These are phyloP conservation scores for Labeo catla DNA, from an alignment of 2,113 vertebrate genomes.

Conservation along the genomic window DNA sequence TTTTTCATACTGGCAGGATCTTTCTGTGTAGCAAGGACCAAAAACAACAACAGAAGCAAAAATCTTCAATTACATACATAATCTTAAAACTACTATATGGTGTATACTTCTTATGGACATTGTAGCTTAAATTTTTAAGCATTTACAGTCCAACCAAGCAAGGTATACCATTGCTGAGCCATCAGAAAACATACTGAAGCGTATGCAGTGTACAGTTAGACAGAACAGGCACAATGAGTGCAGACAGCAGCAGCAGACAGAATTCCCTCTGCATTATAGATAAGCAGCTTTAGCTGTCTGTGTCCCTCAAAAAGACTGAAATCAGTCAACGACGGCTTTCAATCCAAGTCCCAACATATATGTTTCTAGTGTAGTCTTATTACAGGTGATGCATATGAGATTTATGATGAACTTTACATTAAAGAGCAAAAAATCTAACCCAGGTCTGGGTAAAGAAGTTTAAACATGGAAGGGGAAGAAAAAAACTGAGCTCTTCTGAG, in stretches of 20 bases:
- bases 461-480: not conserved
- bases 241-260: constrained; percentile 17
- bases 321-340: constrained; percentile 6
- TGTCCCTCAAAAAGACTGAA: constrained; percentile 3
- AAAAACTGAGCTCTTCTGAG: not conserved
- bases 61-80: not conserved
- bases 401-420: not conserved
- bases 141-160: not conserved
- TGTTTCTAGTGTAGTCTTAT: not conserved
- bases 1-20: not conserved
- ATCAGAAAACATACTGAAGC: not conserved
- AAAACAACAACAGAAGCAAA: not conserved
- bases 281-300: constrained; percentile 28
- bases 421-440: not conserved
- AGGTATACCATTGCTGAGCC: not conserved
- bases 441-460: not conserved
- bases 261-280: constrained; percentile 30
- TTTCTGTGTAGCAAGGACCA: not conserved
- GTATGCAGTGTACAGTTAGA: not conserved
- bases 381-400: not conserved
- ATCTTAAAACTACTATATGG: not conserved
- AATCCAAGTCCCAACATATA: not conserved
- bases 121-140: not conserved
- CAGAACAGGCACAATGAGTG: not conserved
- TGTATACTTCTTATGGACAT: not conserved